Percentiles rank a stretch among this genome's conserved stretches.
Conservation (phyloP, 1,140 invertebrate species). For the Saccostrea glomerata region DNA sequence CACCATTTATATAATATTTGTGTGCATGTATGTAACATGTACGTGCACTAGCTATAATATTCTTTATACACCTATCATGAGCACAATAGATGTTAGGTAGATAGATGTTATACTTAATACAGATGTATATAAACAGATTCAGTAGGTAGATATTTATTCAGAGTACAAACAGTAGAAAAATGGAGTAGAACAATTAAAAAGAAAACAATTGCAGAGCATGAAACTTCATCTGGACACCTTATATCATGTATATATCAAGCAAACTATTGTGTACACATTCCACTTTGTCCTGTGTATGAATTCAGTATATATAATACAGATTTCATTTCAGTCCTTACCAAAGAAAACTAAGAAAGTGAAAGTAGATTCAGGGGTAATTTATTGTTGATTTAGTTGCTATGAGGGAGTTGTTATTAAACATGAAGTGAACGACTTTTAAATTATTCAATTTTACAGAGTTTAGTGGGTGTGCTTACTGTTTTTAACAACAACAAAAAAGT, state of each 20-base stretch:
- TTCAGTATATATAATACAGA: neutral
- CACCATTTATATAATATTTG: too few species aligned
- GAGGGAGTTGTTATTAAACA: neutral
- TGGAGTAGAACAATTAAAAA: neutral
- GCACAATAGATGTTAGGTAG: too few species aligned
- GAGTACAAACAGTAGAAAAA: neutral
- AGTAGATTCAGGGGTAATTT: conserved; percentile 25
- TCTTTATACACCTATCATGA: too few species aligned
- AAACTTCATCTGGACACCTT: too few species aligned
- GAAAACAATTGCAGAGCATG: too few species aligned
- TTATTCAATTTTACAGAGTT: neutral
- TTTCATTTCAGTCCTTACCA: conserved; percentile 7
- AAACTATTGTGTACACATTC: too few species aligned
- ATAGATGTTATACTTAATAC: neutral
- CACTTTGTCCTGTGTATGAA: neutral
- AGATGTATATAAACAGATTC: neutral
- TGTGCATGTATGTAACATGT: too few species aligned
- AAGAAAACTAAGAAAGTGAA: conserved; percentile 30
- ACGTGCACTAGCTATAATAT: too few species aligned
- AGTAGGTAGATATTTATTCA: neutral
- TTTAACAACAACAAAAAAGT: neutral
- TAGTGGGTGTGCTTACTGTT: neutral
- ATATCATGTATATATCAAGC: too few species aligned
- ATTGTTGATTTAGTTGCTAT: neutral
- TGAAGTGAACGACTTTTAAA: neutral